Evolutionary conservation across 2,888 invertebrate genomes (phyloP), one percentile per base, ranked within the genome.

Genomic region (Teleiodes luculella): DNA sequence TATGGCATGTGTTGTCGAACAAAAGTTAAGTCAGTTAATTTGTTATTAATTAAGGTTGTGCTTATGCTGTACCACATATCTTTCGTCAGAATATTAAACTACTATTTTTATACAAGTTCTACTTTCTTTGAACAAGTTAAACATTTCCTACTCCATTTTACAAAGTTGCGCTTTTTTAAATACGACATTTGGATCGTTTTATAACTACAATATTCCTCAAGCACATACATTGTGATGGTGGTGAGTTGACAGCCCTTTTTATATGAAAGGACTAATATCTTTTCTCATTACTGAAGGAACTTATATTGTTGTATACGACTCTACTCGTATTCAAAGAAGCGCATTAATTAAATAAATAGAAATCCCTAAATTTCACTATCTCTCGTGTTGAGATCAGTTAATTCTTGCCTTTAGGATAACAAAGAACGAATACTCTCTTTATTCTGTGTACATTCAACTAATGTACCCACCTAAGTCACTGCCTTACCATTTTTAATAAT

Each of bases 51-150:
- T 76, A 75, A 76, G 80, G 80, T 83, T 81, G 80, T 78, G 78
- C 78, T 79, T 78, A 67, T 70, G 74, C 76, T 78, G 75, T 81
- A 76, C 72, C 70, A 77, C 78, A 76, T 78, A 77, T 83, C 71
- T 74, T 74, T 68, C 35, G 4, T 18, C 39, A 41, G n/a, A 18
- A 41, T 18, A 41, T 18, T 41, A 18, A 24, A 24, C 24, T 24
- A 24, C 6, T 24, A 24, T 24, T 24, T 24, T 6, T 24, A 24
- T 24, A 24, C 24, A 24, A 24, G 24, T 24, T 24, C 24, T 24
- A 24, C 24, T 24, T 24, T 24, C 24, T 24, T 24, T 24, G 24
- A 24, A 24, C 24, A 24, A 24, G 3, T 4, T 24, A 4, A 24
- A 24, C 6, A 24, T 4, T 24, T 28, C 6, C 7, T n/a, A 43